Evolutionary conservation across 2,888 invertebrate genomes (phyloP).

Genomic region (Corythucha ciliata): DNA sequence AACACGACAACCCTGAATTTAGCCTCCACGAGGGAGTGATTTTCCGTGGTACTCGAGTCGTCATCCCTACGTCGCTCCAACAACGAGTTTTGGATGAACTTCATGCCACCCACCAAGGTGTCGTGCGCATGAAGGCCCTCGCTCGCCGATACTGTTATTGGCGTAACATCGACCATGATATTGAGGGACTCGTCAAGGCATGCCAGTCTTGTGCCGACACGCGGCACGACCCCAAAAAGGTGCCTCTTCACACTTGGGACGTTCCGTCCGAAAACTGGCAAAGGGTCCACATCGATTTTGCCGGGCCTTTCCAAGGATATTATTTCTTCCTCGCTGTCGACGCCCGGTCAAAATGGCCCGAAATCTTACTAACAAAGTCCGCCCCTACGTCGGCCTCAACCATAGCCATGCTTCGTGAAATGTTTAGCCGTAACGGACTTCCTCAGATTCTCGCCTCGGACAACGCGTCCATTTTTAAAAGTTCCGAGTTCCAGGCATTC

Average conservation of each 20-base stretch:
- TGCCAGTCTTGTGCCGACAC: slow-evolving; percentile 28
- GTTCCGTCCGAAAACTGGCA: slow-evolving; percentile 32
- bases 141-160: slow-evolving; percentile 33
- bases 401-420: slow-evolving; percentile 1
- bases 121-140: not conserved
- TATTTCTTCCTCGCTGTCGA: slow-evolving; percentile 21
- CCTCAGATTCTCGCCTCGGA: slow-evolving; percentile 5
- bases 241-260: slow-evolving; percentile 32
- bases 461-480: slow-evolving; percentile 1
- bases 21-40: slow-evolving; percentile 16
- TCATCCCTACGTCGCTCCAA: slow-evolving; percentile 9
- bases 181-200: slow-evolving; percentile 31
- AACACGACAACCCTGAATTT: too few species aligned
- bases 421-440: slow-evolving; percentile 13
- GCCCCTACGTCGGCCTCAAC: slow-evolving; percentile 11
- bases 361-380: slow-evolving; percentile 2
- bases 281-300: slow-evolving; percentile 32
- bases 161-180: slow-evolving; percentile 20
- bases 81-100: not conserved
- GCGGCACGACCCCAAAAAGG: not conserved
- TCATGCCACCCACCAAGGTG: slow-evolving; percentile 3
- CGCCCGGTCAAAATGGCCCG: slow-evolving; percentile 16
- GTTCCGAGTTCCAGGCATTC: not conserved
- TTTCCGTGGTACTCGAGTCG: slow-evolving; percentile 20
- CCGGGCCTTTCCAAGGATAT: slow-evolving; percentile 28